phyloP scores from a whole-genome alignment of 2,888 invertebrate species.

The Chrysolina oricalcia region DNA sequence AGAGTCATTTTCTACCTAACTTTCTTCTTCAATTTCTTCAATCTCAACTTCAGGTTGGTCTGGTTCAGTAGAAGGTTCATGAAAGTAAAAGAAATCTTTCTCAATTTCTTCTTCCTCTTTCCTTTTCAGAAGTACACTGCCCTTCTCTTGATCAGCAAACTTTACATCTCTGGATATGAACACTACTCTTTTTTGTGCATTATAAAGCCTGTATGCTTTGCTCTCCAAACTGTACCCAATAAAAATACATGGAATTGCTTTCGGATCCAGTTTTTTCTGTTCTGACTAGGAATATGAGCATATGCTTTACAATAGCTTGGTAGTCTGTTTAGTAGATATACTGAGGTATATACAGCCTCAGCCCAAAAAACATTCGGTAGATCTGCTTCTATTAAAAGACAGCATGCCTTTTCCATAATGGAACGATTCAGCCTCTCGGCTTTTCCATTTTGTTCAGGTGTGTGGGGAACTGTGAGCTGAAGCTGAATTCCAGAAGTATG shows the following conservation, averaged over 20 bases:
- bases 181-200: slow-evolving; percentile 10
- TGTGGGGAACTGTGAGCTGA: slow-evolving; percentile 37
- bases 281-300: slow-evolving; percentile 25
- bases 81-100: not conserved
- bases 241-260: slow-evolving; percentile 21
- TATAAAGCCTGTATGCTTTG: slow-evolving; percentile 26
- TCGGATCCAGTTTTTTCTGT: slow-evolving; percentile 21
- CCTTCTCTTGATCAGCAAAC: not conserved
- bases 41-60: no score
- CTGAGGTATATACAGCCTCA: slow-evolving; percentile 57
- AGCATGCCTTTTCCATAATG: slow-evolving; percentile 42
- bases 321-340: slow-evolving; percentile 56
- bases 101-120: not conserved
- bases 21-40: no score
- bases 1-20: not conserved
- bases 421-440: slow-evolving; percentile 45
- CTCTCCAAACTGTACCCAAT: slow-evolving; percentile 25
- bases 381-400: slow-evolving; percentile 38
- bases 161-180: not conserved
- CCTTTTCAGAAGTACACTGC: not conserved
- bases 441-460: slow-evolving; percentile 45
- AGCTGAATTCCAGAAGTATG: slow-evolving; percentile 15
- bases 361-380: slow-evolving; percentile 54
- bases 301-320: slow-evolving; percentile 33
- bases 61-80: no score